These are phyloP conservation scores for Endomychus coccineus DNA, from an alignment of 2,888 invertebrate genomes.

Conservation along the genomic window DNA sequence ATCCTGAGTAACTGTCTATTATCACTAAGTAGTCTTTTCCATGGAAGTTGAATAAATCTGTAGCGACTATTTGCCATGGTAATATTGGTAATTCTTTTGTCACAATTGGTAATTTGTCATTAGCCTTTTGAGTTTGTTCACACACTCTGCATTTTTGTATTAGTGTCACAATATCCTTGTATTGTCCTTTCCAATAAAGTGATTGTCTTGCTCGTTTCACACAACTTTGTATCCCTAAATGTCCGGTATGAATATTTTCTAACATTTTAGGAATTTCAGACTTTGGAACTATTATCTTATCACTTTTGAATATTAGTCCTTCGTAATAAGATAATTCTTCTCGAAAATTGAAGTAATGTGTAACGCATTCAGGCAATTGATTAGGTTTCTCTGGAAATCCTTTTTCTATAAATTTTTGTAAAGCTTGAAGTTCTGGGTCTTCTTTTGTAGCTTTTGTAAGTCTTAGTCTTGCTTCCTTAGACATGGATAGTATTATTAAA, in stretches of 20 bases:
- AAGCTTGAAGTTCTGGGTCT: constrained; percentile 3
- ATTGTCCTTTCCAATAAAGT: constrained; percentile 14
- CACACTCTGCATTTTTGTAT: constrained; percentile 9
- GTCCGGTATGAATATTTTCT: constrained; percentile 12
- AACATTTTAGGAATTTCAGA: no score
- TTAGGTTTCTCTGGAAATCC: constrained; percentile 6
- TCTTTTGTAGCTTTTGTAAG: no score
- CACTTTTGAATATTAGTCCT: no score
- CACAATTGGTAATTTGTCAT: no score
- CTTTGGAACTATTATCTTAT: no score
- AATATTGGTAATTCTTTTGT: constrained; percentile 8
- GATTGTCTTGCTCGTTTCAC: constrained; percentile 12
- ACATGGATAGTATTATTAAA: constrained; percentile 3
- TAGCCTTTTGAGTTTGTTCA: constrained; percentile 8
- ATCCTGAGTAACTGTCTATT: constrained; percentile 14
- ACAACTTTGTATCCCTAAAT: constrained; percentile 14
- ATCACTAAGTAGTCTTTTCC: constrained; percentile 11
- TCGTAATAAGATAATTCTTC: constrained; percentile 4
- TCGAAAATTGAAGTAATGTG: constrained; percentile 8
- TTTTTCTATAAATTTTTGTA: not conserved
- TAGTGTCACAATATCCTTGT: constrained; percentile 9
- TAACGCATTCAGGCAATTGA: not conserved
- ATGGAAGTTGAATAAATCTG: constrained; percentile 10
- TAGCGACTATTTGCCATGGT: constrained; percentile 14
- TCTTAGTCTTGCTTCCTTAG: no score